Evolutionary conservation across 2,888 invertebrate species (phyloP).

Genomic region (Hyles lineata): DNA sequence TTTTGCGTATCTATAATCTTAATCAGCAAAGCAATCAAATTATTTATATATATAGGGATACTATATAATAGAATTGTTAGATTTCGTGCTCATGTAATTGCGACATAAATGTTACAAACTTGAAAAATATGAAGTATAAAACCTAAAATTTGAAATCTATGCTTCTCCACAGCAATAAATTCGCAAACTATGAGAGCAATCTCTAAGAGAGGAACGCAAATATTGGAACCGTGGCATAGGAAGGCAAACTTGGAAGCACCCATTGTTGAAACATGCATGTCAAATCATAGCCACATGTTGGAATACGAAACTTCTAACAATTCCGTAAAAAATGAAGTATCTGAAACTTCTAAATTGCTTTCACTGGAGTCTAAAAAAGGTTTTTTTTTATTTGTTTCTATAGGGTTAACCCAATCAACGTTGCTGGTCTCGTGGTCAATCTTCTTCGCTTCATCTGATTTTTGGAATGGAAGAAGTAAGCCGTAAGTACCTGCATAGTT

Average conservation of each 20-base stretch:
- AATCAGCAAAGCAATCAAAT: too few species aligned
- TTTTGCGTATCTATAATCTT: too few species aligned
- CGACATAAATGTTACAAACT: background rate
- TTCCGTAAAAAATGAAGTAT: background rate
- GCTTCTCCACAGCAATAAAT: slow-evolving; percentile 14
- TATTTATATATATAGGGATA: too few species aligned
- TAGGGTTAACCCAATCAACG: too few species aligned
- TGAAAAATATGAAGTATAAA: background rate
- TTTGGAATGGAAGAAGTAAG: too few species aligned
- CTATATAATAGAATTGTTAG: too few species aligned
- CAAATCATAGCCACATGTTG: background rate
- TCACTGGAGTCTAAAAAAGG: too few species aligned
- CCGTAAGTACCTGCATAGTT: too few species aligned
- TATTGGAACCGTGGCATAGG: slow-evolving; percentile 2
- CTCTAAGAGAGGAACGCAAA: slow-evolving; percentile 6
- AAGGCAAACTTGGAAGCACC: background rate
- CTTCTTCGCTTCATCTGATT: too few species aligned
- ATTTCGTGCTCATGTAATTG: too few species aligned
- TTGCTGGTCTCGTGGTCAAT: too few species aligned
- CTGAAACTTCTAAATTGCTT: background rate
- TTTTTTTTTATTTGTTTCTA: too few species aligned
- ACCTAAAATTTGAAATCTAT: background rate
- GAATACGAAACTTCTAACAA: background rate
- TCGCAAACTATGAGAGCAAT: slow-evolving; percentile 8
- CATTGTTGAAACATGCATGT: background rate